Base-by-base conservation (phyloP, 2,888 invertebrate species). In the Sarcophaga carnaria region DNA sequence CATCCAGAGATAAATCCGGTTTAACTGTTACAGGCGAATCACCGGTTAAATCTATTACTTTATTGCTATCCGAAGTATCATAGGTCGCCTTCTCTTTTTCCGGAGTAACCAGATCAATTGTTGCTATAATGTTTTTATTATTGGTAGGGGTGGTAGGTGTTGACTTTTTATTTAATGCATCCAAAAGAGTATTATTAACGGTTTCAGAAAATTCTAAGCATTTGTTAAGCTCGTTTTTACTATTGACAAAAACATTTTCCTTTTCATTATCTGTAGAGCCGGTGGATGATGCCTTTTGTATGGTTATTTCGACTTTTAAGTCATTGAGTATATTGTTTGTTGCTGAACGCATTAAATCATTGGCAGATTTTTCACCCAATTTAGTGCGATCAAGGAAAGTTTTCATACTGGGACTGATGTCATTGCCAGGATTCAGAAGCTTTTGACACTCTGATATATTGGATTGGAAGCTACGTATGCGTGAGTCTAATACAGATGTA, bases 401-500 rank as follows among this genome's bases (percentile, higher is more conserved):
- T 91, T 96, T 96, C 96, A 96, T 96, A 69, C 95, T 95, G 0
- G 96, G 95, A 90, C 95, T 96, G 17, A 96, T 95, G 74, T 95
- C 95, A 0, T 96, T 94, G 0, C 97, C 96, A 0, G 97, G 97
- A 92, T 97, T 96, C 63, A 98, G 93, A 89, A 97, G 94, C 91
- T 97, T 98, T 90, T 98, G 98, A 91, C 97, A 97, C 91, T 98
- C 97, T 0, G 97, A 96, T 86, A 98, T 98, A 89, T 96, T 96
- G 59, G 96, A 97, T 88, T 97, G 96, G 91, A 98, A 96, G 86
- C 96, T 97, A 93, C 97, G 96, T 83, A 98, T 95, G 92, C 97
- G 97, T 8, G 96, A 97, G 92, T 98, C 97, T 62, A 98, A 94
- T 86, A 97, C 96, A 0, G 97, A 96, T 8, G 97, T 96, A 80